Evolutionary conservation across 2,113 vertebrate genomes (phyloP), one percentile per base, ranked within the genome.

Genomic region (Pseudopodoces humilis): DNA sequence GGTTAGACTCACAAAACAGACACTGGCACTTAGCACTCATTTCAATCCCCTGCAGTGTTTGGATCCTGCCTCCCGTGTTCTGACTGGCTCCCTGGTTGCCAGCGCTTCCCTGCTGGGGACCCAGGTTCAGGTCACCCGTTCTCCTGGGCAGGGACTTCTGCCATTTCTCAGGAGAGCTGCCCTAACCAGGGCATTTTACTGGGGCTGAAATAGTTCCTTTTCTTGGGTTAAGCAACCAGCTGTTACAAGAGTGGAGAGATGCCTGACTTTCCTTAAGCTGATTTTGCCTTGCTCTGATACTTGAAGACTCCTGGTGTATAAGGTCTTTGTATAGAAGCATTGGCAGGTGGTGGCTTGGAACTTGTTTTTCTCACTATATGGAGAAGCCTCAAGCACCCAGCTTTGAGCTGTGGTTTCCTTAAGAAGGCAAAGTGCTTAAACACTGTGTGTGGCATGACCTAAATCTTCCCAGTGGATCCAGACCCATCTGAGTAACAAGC

Each of bases 1-100:
- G 74, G 81, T 76, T 94, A 85, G 84, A 8, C 37, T 79, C 37
- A 11, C 28, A 82, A 86, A 79, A 72, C 37, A 58, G 49, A 68
- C 0, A 0, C 11, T 0, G 0, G 47, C 80, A 60, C 44, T 84
- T 58, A 60, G 44, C 0, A 4, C 24, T 82, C 35, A 6, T 71
- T 88, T 28, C 33, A 63, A 9, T 53, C 12, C 5, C 65, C 43
- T 30, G 4, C 0, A 1, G 20, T 5, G 6, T 24, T 68, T 24
- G 24, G 30, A 35, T 33, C 15, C 59, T 12, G 4, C 41, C 39
- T 62, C 10, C 25, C 9, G 64, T 67, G 46, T 56, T 83, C 78
- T 69, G 58, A 43, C 64, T 1, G 4, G 46, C n/a, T 77, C 49
- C 25, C 43, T 3, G 2, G 28, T 39, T 84, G 33, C 47, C 68